Evolutionary conservation across 2,797 vertebrate genomes (phyloP), one percentile per base, ranked within the genome.

Genomic region (Linurgus olivaceus): DNA sequence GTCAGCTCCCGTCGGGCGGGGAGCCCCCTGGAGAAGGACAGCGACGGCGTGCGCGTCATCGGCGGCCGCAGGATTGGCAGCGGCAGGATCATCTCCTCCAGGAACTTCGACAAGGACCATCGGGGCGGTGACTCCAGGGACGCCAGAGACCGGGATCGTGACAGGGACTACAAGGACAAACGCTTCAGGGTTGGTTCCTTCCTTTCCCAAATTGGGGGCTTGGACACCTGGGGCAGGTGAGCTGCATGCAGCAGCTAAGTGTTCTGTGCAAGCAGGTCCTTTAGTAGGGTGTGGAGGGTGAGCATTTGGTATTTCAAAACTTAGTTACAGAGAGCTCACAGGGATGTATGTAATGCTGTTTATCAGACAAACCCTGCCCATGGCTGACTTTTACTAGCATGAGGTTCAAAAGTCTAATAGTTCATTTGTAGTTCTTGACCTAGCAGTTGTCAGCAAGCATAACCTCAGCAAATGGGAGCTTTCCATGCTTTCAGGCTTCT

Each of bases 141-240:
- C 31, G 54, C 23, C 0, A 78, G 97, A 35, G 98, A 98, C 24
- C 93, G 99, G 59, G 99, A 99, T 55, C 98, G 99, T 0, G 99
- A 99, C 37, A 98, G 99, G 95, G 99, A 99, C 96, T 99, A 98
- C 90, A 99, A 99, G 90, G 99, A 99, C 78, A 99, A 99, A 96
- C 98, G 99, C 96, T 99, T 99, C 97, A 98, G 99, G 99, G 99
- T 99, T 95, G 80, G 99, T 97, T 59, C 67, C 81, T 63, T 24
- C 47, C 70, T 21, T 29, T 45, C 13, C 26, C 48, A 24, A 21
- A 26, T 9, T 0, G 1, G 42, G 17, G 0, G 2, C 24, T 44
- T 45, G 42, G 50, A 15, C 2, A 0, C 14, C 35, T 16, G 73
- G 28, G 55, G 31, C 37, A 15, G 50, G 9, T 5, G 47, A 44